phyloP scores from a whole-genome alignment of 2,113 vertebrate species.

The Steatornis caripensis region DNA sequence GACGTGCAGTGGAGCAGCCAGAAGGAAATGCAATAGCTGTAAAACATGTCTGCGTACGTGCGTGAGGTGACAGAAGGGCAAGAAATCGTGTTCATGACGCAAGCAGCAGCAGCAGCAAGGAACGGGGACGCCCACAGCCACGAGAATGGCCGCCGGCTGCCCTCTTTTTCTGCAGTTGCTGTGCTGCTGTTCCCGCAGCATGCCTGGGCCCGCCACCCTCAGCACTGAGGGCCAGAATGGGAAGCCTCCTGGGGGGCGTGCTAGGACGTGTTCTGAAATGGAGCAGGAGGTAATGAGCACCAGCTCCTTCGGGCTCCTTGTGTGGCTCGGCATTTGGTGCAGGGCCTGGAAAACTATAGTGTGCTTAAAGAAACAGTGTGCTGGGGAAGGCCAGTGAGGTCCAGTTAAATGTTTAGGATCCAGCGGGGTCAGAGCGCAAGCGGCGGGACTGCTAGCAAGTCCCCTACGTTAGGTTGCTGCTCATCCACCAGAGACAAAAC shows the following conservation, averaged over 20 bases:
- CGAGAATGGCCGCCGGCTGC: background rate
- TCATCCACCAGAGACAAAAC: accelerated
- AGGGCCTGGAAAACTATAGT: accelerated
- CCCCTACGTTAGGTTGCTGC: background rate
- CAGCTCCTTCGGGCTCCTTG: background rate
- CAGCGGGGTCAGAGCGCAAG: accelerated
- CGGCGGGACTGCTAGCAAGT: accelerated
- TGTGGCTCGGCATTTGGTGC: no score
- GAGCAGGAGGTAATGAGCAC: accelerated
- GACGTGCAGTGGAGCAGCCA: accelerated
- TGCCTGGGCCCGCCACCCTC: no score
- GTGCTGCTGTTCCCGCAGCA: no score
- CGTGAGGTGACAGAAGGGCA: accelerated
- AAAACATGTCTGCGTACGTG: accelerated
- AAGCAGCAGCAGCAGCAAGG: accelerated
- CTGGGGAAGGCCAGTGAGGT: accelerated
- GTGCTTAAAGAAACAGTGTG: accelerated
- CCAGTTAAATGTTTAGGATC: accelerated
- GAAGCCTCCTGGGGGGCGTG: background rate
- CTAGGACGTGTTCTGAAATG: accelerated
- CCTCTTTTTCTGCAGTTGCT: no score
- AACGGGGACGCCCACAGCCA: accelerated
- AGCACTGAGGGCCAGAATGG: no score
- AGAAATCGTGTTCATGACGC: accelerated
- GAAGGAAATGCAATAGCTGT: accelerated